Evolutionary conservation across 2,888 invertebrate genomes (phyloP), one percentile per base, ranked within the genome.

Genomic region (Carcina quercana): DNA sequence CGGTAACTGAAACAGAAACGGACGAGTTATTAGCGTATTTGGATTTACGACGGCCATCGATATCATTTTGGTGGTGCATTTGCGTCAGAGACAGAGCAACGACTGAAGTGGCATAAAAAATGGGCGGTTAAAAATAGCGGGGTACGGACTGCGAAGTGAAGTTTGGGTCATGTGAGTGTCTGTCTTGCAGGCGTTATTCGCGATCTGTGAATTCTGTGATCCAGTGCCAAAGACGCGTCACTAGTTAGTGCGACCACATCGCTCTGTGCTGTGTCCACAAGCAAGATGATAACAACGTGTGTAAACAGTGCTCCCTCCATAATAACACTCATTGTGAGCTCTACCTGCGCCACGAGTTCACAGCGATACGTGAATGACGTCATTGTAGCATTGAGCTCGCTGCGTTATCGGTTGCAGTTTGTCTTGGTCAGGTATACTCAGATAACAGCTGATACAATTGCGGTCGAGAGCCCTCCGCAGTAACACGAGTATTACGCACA

Each of bases 1-100:
- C 60, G 76, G 76, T 71, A 74, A 64, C 83, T 83, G 83, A 64
- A 83, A 83, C 79, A 76, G 30, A 35, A 29, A 71, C 64, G 64
- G 32, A 59, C 40, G 30, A 30, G 25, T 21, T 24, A 38, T 45
- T 68, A 59, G 65, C 40, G 37, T 39, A 11, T 24, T 28, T 10
- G 34, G 37, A 40, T n/a, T n/a, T 19, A 14, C 36, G 42, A 34
- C 42, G 53, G 57, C 57, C 46, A 43, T 35, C 35, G 46, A 43
- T 53, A 61, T 52, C 59, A 64, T 66, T 64, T 62, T 59, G 52
- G 48, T 54, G 43, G 49, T 45, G 60, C 52, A 52, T 60, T 59
- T 69, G 66, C 72, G 74, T 70, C 74, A 70, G 66, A 60, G 57
- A 51, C 53, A 53, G 56, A 63, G 50, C 54, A 63, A 53, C 65